These are phyloP conservation scores for Drosophila merina DNA, from an alignment of 2,888 invertebrate genomes.

Conservation along the genomic window DNA sequence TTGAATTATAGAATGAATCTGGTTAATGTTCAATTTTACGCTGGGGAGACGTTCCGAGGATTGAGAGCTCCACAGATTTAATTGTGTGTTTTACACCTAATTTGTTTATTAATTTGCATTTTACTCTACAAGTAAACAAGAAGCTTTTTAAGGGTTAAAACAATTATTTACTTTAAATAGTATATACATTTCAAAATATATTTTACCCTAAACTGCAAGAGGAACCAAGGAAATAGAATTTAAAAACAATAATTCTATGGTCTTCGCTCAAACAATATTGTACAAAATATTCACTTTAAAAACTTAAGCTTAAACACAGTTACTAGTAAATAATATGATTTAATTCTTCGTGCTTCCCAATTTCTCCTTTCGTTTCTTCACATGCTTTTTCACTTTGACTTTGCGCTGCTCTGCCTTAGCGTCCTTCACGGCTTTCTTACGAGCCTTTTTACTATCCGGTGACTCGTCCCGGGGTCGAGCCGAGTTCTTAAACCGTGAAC, in stretches of 20 bases:
- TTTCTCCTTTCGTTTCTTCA: conserved; percentile 95
- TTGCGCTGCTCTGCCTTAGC: conserved; percentile 94
- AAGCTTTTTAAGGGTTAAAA: too few species aligned
- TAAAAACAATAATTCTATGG: too few species aligned
- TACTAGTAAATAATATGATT: background rate
- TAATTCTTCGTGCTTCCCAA: conserved; percentile 83
- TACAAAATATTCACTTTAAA: background rate
- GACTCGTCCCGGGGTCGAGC: conserved; percentile 92
- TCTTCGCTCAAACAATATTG: background rate
- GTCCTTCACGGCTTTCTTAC: conserved; percentile 95
- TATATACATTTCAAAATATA: background rate
- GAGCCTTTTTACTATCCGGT: conserved; percentile 90
- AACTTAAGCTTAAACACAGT: conserved; percentile 1
- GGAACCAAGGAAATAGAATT: too few species aligned
- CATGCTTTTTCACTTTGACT: conserved; percentile 95
- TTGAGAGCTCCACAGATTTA: background rate
- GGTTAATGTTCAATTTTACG: background rate
- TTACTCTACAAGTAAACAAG: too few species aligned
- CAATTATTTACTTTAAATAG: background rate
- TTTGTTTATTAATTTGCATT: too few species aligned
- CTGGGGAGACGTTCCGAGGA: background rate
- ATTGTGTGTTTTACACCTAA: too few species aligned
- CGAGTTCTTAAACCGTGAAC: conserved; percentile 87
- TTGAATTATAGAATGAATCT: background rate
- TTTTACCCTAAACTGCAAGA: too few species aligned